Conservation (phyloP, 2,797 vertebrate species). For the Tapera naevia region DNA sequence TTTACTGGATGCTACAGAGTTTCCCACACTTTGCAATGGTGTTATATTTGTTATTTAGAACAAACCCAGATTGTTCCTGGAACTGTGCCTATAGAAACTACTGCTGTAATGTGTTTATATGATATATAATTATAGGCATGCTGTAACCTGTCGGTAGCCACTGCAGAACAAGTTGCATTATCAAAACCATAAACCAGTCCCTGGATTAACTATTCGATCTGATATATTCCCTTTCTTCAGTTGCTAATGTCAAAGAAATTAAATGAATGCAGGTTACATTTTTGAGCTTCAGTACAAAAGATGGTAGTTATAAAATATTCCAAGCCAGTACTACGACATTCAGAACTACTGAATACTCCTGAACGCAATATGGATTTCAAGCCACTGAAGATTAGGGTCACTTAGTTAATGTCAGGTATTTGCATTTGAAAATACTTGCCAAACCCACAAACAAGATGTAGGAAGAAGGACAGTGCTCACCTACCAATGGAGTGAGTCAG, state of each 20-base stretch:
- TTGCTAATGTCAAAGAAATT: not conserved
- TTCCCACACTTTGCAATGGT: conserved; percentile 70
- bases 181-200: conserved; percentile 56
- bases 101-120: conserved; percentile 70
- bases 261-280: not conserved
- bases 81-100: conserved; percentile 78
- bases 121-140: conserved; percentile 74
- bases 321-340: not conserved
- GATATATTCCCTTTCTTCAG: conserved; percentile 36
- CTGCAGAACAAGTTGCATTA: conserved; percentile 60
- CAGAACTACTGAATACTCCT: not conserved
- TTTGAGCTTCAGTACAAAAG: not conserved
- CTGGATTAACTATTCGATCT: conserved; percentile 51
- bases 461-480: not conserved
- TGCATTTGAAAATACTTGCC: conserved; percentile 4
- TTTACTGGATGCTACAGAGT: not conserved
- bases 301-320: not conserved
- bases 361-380: not conserved
- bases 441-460: not conserved
- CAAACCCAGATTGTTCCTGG: conserved; percentile 70
- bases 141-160: conserved; percentile 69
- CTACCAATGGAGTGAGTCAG: not conserved
- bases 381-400: not conserved
- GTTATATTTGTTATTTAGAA: conserved; percentile 70
- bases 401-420: not conserved